These are phyloP conservation scores for Tenualosa thibaudeaui DNA, from an alignment of 2,797 vertebrate genomes.

Conservation along the genomic window DNA sequence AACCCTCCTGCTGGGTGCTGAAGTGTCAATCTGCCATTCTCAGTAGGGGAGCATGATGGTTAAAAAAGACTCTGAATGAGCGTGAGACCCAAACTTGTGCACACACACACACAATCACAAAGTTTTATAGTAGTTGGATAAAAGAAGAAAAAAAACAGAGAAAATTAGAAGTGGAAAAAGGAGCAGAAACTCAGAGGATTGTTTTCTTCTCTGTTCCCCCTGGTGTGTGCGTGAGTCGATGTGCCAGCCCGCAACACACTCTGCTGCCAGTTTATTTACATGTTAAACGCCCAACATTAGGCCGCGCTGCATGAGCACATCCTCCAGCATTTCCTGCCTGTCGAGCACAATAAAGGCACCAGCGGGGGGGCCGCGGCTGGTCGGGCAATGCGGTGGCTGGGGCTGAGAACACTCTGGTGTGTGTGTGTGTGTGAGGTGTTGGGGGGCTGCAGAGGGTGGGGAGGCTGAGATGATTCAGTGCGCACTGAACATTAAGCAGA, in stretches of 20 bases:
- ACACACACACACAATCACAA: conserved; percentile 15
- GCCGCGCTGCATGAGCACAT: conserved; percentile 23
- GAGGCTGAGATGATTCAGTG: conserved; percentile 14
- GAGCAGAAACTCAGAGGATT: neutral
- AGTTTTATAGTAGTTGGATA: neutral
- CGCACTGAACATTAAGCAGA: conserved; percentile 33
- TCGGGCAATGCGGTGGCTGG: conserved; percentile 31
- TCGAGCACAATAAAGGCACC: conserved; percentile 32
- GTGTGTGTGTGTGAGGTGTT: neutral
- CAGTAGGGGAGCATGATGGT: conserved; percentile 35
- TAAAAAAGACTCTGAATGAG: conserved; percentile 38
- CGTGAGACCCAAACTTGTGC: neutral
- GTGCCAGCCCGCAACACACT: neutral
- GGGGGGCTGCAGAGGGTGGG: neutral
- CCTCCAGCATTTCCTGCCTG: conserved; percentile 36
- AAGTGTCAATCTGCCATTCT: conserved; percentile 47
- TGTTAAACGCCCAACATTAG: conserved; percentile 46
- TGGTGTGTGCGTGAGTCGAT: neutral
- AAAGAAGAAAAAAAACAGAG: neutral
- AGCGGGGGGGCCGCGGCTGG: conserved; percentile 32
- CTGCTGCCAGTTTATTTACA: conserved; percentile 49
- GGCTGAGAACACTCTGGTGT: neutral
- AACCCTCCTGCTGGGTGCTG: conserved; percentile 36
- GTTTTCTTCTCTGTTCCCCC: neutral
- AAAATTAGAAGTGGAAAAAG: neutral